These are phyloP conservation scores for Chrysolophus pictus DNA, from an alignment of 2,797 vertebrate species.

Conservation along the genomic window DNA sequence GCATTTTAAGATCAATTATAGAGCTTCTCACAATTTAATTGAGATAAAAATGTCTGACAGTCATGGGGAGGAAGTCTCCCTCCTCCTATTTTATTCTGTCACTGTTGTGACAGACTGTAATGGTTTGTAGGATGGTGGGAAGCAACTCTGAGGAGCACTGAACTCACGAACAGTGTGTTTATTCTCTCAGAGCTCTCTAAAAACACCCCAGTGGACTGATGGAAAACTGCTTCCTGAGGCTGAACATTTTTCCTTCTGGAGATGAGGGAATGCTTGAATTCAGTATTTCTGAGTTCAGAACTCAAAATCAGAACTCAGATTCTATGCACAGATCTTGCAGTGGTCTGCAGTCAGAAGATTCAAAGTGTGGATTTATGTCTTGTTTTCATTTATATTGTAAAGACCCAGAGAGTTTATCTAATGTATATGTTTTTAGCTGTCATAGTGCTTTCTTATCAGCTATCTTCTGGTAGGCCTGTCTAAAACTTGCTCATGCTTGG, in stretches of 20 bases:
- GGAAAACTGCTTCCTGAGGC: not conserved
- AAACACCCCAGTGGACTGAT: not conserved
- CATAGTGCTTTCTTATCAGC: not conserved
- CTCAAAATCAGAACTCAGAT: not conserved
- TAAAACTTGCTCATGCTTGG: not conserved
- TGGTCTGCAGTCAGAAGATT: not conserved
- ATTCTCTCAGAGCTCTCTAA: not conserved
- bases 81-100: conserved; percentile 39
- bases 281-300: no score
- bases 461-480: not conserved
- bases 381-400: not conserved
- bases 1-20: not conserved
- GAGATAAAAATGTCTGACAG: conserved; percentile 22
- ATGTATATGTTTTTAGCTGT: not conserved
- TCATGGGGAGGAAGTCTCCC: conserved; percentile 9
- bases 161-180: conserved; percentile 3
- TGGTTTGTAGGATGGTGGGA: conserved; percentile 18
- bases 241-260: not conserved
- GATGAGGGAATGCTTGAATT: not conserved
- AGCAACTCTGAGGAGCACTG: not conserved
- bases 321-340: not conserved
- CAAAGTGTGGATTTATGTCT: not conserved
- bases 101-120: conserved; percentile 57
- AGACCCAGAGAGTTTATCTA: not conserved
- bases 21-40: conserved; percentile 19